Percentiles rank a stretch among this genome's conserved stretches.
These are phyloP conservation scores for Ophion obscuratus DNA, from an alignment of 2,888 invertebrate species.

Conservation along the genomic window DNA sequence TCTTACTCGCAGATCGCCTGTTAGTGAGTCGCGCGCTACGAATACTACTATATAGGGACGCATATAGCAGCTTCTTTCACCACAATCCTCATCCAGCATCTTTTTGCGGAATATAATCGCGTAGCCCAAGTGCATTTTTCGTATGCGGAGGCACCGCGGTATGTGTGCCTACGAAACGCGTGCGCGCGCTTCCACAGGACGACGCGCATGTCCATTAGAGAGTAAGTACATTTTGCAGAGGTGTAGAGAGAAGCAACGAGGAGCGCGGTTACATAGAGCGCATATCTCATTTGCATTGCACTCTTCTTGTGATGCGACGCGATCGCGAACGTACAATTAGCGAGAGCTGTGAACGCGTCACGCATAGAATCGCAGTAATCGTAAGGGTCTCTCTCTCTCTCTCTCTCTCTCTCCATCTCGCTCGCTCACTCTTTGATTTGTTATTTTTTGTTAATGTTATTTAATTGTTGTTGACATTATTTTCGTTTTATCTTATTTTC, in stretches of 20 bases:
- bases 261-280: conserved; percentile 34
- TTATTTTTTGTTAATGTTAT: too few relatives aligned
- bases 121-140: conserved; percentile 53
- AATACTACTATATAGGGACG: conserved; percentile 8
- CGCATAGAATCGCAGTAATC: too few relatives aligned
- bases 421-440: too few relatives aligned
- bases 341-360: too few relatives aligned
- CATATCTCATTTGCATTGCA: conserved; percentile 55
- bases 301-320: conserved; percentile 31
- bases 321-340: too few relatives aligned
- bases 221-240: conserved; percentile 46
- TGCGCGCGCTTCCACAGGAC: neutral
- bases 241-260: conserved; percentile 44
- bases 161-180: neutral
- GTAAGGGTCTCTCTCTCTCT: too few relatives aligned
- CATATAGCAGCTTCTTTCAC: conserved; percentile 33
- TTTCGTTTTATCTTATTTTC: too few relatives aligned
- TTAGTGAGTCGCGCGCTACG: conserved; percentile 22
- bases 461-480: too few relatives aligned
- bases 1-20: neutral
- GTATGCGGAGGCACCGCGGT: conserved; percentile 24
- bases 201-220: conserved; percentile 8
- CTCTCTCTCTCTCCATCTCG: too few relatives aligned
- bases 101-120: conserved; percentile 40
- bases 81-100: conserved; percentile 53